Evolutionary conservation across 2,888 invertebrate genomes (phyloP).

Genomic region (Cacoxenus indagator): DNA sequence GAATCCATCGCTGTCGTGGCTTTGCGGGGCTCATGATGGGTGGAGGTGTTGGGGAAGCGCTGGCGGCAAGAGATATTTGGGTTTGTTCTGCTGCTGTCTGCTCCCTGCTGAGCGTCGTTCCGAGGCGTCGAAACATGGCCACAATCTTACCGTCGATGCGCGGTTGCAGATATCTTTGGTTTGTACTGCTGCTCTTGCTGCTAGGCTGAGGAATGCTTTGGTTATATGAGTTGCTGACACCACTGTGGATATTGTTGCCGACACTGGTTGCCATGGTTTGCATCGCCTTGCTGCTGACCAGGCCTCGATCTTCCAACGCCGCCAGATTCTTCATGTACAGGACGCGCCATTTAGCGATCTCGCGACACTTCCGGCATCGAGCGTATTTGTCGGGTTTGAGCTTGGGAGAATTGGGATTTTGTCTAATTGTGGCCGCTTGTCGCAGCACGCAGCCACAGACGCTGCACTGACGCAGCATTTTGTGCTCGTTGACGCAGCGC

Average conservation of each 20-base stretch:
- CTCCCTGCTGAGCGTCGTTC: constrained; percentile 65
- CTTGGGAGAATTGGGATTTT: constrained; percentile 24
- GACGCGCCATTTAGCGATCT: constrained; percentile 48
- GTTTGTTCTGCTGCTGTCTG: constrained; percentile 16
- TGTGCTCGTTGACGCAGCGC: constrained; percentile 35
- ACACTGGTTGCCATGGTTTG: constrained; percentile 21
- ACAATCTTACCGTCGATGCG: constrained; percentile 68
- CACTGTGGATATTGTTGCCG: constrained; percentile 13
- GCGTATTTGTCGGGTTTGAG: constrained; percentile 29
- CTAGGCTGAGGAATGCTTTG: constrained; percentile 25
- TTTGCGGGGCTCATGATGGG: constrained; percentile 66
- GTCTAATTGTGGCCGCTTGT: constrained; percentile 14
- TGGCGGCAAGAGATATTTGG: constrained; percentile 5
- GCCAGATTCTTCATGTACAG: constrained; percentile 47
- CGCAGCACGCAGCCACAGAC: constrained; percentile 52
- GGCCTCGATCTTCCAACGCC: background rate
- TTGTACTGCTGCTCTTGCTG: background rate
- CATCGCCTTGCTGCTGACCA: constrained; percentile 11
- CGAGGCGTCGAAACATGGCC: constrained; percentile 67
- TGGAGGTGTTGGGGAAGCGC: constrained; percentile 29
- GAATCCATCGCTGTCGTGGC: constrained; percentile 60
- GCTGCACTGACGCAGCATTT: constrained; percentile 51
- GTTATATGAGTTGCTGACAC: constrained; percentile 1
- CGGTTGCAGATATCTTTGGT: constrained; percentile 55
- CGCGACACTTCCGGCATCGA: constrained; percentile 56